These are phyloP conservation scores for Apodemus agrarius DNA, from an alignment of 2,797 vertebrate species.

Conservation along the genomic window DNA sequence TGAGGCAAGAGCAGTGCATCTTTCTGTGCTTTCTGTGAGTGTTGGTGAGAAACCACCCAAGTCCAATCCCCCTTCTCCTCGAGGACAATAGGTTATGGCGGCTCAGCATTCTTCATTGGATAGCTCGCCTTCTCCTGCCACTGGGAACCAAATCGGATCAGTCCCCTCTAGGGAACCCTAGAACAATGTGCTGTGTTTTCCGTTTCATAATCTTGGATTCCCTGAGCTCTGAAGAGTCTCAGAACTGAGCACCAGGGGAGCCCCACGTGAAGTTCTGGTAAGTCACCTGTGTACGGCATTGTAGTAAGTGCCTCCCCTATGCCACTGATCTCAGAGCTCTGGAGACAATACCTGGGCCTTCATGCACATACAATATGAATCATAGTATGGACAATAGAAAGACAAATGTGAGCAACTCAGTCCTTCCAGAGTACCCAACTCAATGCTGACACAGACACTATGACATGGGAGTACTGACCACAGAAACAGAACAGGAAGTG, in stretches of 20 bases:
- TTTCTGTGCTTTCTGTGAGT: background rate
- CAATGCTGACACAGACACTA: background rate
- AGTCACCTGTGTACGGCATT: rapidly evolving
- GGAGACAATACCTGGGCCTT: no score
- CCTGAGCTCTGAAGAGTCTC: background rate
- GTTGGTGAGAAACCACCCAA: background rate
- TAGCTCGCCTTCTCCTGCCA: background rate
- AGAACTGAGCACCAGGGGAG: no score
- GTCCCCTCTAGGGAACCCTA: background rate
- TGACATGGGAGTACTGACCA: background rate
- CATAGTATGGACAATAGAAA: background rate
- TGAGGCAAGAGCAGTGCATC: rapidly evolving
- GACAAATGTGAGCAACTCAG: background rate
- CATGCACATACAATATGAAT: background rate
- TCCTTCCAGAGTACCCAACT: background rate
- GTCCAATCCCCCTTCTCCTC: rapidly evolving
- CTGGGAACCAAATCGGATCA: background rate
- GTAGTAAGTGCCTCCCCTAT: no score
- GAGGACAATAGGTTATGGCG: background rate
- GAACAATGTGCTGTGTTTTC: background rate
- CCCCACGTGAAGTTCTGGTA: rapidly evolving
- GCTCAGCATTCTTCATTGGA: no score
- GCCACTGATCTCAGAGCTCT: rapidly evolving
- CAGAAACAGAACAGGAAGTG: no score
- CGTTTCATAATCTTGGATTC: background rate